Conservation (phyloP, 2,113 vertebrate genomes). For the Xerus inauris region DNA sequence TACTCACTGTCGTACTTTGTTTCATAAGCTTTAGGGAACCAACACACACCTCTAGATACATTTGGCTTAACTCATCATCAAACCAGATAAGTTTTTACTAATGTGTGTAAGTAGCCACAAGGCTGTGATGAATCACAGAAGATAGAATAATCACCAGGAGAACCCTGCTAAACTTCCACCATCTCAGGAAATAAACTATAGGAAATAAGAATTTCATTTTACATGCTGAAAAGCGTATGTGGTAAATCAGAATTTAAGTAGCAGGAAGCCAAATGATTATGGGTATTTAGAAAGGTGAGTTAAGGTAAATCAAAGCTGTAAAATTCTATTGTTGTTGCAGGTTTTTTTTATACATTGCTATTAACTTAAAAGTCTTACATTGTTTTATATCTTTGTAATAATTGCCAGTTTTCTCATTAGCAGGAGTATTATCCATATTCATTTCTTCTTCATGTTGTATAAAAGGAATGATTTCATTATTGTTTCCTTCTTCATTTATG, state of each 20-base stretch:
- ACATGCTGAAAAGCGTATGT: neutral
- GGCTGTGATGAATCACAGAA: neutral
- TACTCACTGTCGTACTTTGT: neutral
- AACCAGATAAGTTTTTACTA: neutral
- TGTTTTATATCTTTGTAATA: slow-evolving; percentile 60
- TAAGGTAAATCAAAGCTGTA: neutral
- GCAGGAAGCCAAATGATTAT: neutral
- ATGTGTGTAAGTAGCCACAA: neutral
- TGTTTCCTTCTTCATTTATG: neutral
- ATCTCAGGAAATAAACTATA: neutral
- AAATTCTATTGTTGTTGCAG: neutral
- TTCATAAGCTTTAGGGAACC: neutral
- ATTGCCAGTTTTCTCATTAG: slow-evolving; percentile 48
- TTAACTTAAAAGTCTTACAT: slow-evolving; percentile 72
- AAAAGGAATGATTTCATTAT: neutral
- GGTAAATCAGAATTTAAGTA: slow-evolving; percentile 14
- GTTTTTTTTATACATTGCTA: neutral
- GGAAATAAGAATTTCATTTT: neutral
- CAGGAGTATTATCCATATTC: neutral
- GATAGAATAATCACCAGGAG: neutral
- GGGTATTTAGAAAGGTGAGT: neutral
- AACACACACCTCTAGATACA: neutral
- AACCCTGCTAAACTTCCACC: neutral
- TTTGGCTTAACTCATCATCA: neutral
- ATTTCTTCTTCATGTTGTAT: neutral